Percentiles rank a stretch among this genome's conserved stretches.
Conservation (phyloP, 2,888 invertebrate species). For the Xestia ashworthii region DNA sequence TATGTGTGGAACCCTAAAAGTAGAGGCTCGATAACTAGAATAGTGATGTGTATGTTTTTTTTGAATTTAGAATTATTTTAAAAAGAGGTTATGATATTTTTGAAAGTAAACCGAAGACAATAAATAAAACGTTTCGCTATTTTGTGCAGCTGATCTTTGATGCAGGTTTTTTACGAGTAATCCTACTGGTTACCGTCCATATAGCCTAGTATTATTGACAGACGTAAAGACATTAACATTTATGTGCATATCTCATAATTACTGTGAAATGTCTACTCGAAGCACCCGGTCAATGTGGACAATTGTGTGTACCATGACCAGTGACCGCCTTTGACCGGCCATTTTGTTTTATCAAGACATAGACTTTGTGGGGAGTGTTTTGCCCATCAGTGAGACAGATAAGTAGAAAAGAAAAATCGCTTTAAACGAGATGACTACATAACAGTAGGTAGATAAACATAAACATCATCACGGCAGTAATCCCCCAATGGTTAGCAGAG, state of each 20-base stretch:
- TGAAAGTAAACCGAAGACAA: neutral
- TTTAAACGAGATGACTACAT: neutral
- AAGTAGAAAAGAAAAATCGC: neutral
- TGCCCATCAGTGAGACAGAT: neutral
- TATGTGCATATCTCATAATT: conserved; percentile 80
- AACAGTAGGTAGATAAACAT: neutral
- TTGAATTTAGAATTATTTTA: conserved; percentile 37
- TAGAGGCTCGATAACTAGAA: conserved; percentile 31
- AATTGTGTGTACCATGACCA: conserved; percentile 22
- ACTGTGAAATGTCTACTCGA: conserved; percentile 46
- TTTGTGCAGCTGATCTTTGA: no score
- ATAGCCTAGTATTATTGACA: neutral
- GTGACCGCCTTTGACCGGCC: neutral
- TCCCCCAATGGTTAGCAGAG: neutral
- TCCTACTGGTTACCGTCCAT: neutral
- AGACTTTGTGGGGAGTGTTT: neutral
- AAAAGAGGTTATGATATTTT: neutral
- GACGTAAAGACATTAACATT: conserved; percentile 71
- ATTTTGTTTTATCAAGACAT: neutral
- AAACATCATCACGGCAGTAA: neutral
- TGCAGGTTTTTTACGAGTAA: neutral
- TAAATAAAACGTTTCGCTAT: neutral
- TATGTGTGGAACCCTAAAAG: conserved; percentile 52
- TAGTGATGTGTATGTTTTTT: conserved; percentile 45
- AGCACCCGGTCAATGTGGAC: conserved; percentile 6